Evolutionary conservation across 64 coral and sea anemone species (phyloP).

Genomic region (Catalaphyllia jardinei): DNA sequence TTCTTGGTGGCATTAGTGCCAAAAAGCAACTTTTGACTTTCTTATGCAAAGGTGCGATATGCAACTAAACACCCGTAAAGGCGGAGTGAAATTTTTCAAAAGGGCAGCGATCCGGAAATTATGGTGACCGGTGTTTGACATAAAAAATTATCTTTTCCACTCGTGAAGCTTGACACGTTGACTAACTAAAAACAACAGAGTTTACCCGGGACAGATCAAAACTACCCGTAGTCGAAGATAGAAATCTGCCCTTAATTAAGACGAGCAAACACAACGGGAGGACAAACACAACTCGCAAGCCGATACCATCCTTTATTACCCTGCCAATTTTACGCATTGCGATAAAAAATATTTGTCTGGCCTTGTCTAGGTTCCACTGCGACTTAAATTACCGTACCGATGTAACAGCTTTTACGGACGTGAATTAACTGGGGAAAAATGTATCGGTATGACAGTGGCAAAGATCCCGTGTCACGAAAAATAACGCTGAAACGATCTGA

Average conservation of each 20-base stretch:
- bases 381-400: conserved; percentile 8
- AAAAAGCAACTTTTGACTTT: background rate
- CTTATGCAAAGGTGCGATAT: background rate
- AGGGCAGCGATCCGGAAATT: conserved; percentile 29
- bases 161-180: background rate
- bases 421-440: conserved; percentile 6
- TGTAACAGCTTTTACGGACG: conserved; percentile 15
- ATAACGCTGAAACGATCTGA: conserved; percentile 3
- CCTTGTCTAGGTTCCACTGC: background rate
- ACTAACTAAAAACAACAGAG: background rate
- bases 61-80: background rate
- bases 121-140: conserved; percentile 21
- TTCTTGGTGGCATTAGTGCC: background rate
- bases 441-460: background rate
- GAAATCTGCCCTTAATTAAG: conserved; percentile 12
- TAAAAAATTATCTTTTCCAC: conserved; percentile 21
- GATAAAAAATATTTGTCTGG: conserved; percentile 6
- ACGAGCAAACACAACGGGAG: background rate
- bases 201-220: background rate
- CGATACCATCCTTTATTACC: background rate
- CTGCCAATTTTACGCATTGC: background rate
- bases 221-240: background rate
- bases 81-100: conserved; percentile 20
- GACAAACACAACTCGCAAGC: background rate
- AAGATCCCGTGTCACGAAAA: conserved; percentile 1